A percentile compares a stretch with the other conserved stretches of the same genome.
phyloP scores from a whole-genome alignment of 2,888 invertebrate species.

The Caenorhabditis panamensis region DNA sequence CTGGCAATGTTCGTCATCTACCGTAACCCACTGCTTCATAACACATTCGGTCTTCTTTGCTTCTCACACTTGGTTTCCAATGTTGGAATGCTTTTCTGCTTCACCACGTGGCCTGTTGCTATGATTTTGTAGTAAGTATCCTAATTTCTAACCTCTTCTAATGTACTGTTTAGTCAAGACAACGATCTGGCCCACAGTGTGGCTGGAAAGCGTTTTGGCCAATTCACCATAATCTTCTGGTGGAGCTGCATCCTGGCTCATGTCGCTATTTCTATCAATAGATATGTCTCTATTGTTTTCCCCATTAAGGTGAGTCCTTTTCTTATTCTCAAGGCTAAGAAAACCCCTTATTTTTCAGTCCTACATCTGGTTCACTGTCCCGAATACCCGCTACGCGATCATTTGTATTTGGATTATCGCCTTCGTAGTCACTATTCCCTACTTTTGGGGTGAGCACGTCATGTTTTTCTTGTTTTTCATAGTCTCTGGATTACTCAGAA shows the following conservation, averaged over 20 bases:
- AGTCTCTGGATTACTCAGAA: background rate
- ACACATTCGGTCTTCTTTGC: slow-evolving; percentile 64
- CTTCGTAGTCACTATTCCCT: slow-evolving; percentile 58
- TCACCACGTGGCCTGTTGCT: slow-evolving; percentile 61
- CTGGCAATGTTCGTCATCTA: slow-evolving; percentile 59
- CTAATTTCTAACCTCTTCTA: background rate
- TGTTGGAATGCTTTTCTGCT: slow-evolving; percentile 61
- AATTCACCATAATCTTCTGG: slow-evolving; percentile 67
- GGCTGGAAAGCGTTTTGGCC: slow-evolving; percentile 57
- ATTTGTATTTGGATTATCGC: slow-evolving; percentile 53
- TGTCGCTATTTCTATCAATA: slow-evolving; percentile 64
- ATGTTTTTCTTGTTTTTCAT: background rate
- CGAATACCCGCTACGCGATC: slow-evolving; percentile 34
- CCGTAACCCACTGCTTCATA: slow-evolving; percentile 60
- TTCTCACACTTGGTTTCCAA: slow-evolving; percentile 64
- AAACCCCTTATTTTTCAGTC: slow-evolving; percentile 29
- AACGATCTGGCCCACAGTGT: slow-evolving; percentile 40
- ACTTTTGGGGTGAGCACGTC: slow-evolving; percentile 65
- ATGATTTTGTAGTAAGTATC: slow-evolving; percentile 51
- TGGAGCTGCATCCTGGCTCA: slow-evolving; percentile 66
- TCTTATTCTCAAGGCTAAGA: no score
- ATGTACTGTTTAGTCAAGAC: slow-evolving; percentile 39
- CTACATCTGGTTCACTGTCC: slow-evolving; percentile 41
- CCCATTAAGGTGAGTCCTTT: slow-evolving; percentile 56
- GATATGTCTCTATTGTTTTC: slow-evolving; percentile 64